phyloP scores from a whole-genome alignment of 2,888 invertebrate genomes.

The Mesoligia furuncula region DNA sequence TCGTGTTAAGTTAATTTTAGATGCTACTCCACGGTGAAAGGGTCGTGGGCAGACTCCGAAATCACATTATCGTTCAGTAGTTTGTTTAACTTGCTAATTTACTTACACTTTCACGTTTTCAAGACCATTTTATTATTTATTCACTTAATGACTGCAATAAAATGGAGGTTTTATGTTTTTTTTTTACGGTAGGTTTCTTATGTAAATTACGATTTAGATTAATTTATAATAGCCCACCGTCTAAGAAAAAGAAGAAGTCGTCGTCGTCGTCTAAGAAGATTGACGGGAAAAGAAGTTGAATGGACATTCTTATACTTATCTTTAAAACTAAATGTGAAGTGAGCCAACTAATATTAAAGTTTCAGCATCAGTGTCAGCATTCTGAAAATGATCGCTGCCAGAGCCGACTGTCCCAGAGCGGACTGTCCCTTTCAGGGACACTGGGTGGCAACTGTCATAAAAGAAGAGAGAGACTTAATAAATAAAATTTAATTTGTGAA shows the following conservation, averaged over 20 bases:
- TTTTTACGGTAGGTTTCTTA: conserved; percentile 33
- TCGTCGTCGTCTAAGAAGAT: too few species aligned
- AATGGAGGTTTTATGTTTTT: conserved; percentile 32
- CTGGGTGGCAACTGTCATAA: too few species aligned
- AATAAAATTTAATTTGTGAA: too few species aligned
- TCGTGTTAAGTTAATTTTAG: conserved; percentile 59
- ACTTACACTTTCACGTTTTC: conserved; percentile 62
- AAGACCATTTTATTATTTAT: conserved; percentile 60
- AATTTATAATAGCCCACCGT: neutral
- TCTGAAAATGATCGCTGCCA: too few species aligned
- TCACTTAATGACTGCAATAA: conserved; percentile 55
- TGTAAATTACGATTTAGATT: conserved; percentile 22
- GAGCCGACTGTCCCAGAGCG: too few species aligned
- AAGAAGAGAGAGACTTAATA: too few species aligned
- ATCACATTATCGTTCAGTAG: conserved; percentile 69
- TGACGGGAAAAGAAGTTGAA: neutral
- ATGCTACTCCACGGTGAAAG: conserved; percentile 66
- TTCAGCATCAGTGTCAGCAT: too few species aligned
- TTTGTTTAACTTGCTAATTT: conserved; percentile 65
- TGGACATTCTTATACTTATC: neutral
- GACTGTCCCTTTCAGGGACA: too few species aligned
- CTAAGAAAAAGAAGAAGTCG: too few species aligned
- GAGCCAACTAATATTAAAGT: neutral
- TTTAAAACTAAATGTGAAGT: neutral
- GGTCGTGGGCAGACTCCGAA: conserved; percentile 66